Evolutionary conservation across 2,797 vertebrate genomes (phyloP).

Genomic region (Tadarida brasiliensis): DNA sequence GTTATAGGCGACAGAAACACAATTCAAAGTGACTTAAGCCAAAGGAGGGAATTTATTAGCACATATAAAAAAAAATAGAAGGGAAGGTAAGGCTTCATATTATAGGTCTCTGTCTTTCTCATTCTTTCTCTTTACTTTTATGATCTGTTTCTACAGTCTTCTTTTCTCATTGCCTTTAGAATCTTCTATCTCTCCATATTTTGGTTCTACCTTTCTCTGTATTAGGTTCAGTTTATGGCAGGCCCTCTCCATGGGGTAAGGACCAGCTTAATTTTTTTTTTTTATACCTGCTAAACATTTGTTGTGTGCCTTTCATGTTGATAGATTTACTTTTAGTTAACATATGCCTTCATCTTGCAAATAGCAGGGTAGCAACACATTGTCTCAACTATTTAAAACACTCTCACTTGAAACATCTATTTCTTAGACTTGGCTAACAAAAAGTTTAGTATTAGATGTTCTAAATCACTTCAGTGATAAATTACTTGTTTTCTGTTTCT

Average conservation of each 20-base stretch:
- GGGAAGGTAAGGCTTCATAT: not conserved
- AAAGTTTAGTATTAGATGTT: not conserved
- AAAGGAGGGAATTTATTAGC: not conserved
- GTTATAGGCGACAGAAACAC: not conserved
- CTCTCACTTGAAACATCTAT: not conserved
- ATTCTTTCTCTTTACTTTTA: not conserved
- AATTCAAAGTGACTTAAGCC: not conserved
- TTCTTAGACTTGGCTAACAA: constrained; percentile 13
- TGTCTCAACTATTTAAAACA: not conserved
- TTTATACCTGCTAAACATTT: not conserved
- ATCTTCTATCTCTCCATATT: not conserved
- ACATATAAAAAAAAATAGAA: not conserved
- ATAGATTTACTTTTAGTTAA: not conserved
- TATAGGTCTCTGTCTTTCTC: not conserved
- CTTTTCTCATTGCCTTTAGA: not conserved
- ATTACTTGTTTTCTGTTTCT: not conserved
- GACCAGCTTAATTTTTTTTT: not conserved
- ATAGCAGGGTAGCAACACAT: not conserved
- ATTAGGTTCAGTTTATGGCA: not conserved
- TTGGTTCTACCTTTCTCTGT: not conserved
- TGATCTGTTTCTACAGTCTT: not conserved
- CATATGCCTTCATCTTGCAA: not conserved
- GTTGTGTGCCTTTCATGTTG: not conserved
- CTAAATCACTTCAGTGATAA: not conserved
- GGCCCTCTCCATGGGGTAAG: not conserved